These are phyloP conservation scores for Lasiommata megera DNA, from an alignment of 2,888 invertebrate genomes.

Conservation along the genomic window DNA sequence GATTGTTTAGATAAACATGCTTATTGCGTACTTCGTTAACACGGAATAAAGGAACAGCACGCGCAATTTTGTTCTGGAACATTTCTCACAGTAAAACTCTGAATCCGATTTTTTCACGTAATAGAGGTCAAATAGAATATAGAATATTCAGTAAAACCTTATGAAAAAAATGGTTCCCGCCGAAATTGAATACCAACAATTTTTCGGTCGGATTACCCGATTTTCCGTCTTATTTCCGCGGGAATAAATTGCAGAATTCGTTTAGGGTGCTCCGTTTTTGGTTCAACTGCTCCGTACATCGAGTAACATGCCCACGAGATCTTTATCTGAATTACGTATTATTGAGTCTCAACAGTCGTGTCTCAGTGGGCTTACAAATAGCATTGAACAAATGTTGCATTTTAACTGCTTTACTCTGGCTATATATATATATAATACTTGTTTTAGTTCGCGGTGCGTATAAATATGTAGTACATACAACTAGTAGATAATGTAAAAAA, in stretches of 20 bases:
- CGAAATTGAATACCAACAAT: slow-evolving; percentile 7
- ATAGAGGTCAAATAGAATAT: slow-evolving; percentile 11
- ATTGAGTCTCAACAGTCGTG: too few relatives aligned
- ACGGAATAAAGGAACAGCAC: too few relatives aligned
- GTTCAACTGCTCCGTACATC: slow-evolving; percentile 22
- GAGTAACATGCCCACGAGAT: not conserved
- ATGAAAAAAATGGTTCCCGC: slow-evolving; percentile 9
- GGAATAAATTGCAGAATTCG: slow-evolving; percentile 18
- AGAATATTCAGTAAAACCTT: slow-evolving; percentile 12
- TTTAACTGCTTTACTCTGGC: too few relatives aligned
- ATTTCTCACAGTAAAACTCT: not conserved
- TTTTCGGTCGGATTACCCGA: slow-evolving; percentile 8
- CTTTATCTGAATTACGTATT: not conserved
- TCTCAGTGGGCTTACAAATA: too few relatives aligned
- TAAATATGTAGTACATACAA: too few relatives aligned
- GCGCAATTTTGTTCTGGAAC: not conserved
- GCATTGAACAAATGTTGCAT: too few relatives aligned
- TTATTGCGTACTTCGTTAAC: too few relatives aligned
- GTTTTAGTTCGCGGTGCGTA: too few relatives aligned
- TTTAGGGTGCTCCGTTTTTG: slow-evolving; percentile 17
- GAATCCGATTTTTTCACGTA: slow-evolving; percentile 5
- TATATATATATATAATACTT: too few relatives aligned
- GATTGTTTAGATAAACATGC: too few relatives aligned
- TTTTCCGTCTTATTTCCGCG: slow-evolving; percentile 19
- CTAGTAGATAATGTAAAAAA: too few relatives aligned